These are phyloP conservation scores for Stomatorhinus ivindoensis DNA, from an alignment of 2,113 vertebrate genomes.

Conservation along the genomic window DNA sequence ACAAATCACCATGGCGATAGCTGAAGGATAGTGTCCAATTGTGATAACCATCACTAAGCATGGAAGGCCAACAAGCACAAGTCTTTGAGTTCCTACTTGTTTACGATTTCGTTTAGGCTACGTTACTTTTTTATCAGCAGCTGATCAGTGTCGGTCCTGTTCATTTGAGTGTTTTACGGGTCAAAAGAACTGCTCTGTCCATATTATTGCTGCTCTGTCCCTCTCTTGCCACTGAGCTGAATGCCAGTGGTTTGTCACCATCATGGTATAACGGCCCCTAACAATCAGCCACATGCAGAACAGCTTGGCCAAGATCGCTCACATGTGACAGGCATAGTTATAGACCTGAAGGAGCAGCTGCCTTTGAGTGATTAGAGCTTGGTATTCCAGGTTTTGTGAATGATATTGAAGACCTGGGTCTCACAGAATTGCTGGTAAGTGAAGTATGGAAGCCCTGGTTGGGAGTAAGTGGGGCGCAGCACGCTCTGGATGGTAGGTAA, in stretches of 20 bases:
- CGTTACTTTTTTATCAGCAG: neutral
- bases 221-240: neutral
- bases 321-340: neutral
- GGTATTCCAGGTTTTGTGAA: neutral
- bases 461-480: neutral
- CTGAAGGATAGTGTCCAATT: neutral
- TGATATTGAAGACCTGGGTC: neutral
- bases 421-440: neutral
- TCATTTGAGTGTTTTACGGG: neutral
- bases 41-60: neutral
- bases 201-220: neutral
- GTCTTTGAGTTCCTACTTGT: neutral
- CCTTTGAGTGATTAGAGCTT: neutral
- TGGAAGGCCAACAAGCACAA: neutral
- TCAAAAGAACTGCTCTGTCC: neutral
- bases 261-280: neutral
- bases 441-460: neutral
- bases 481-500: neutral
- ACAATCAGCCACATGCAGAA: neutral
- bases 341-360: neutral
- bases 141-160: neutral
- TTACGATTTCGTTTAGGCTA: neutral
- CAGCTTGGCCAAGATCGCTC: neutral
- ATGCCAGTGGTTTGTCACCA: neutral
- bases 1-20: conserved; percentile 9